These are phyloP conservation scores for Phrixothrix hirtus DNA, from an alignment of 2,888 invertebrate species.

Conservation along the genomic window DNA sequence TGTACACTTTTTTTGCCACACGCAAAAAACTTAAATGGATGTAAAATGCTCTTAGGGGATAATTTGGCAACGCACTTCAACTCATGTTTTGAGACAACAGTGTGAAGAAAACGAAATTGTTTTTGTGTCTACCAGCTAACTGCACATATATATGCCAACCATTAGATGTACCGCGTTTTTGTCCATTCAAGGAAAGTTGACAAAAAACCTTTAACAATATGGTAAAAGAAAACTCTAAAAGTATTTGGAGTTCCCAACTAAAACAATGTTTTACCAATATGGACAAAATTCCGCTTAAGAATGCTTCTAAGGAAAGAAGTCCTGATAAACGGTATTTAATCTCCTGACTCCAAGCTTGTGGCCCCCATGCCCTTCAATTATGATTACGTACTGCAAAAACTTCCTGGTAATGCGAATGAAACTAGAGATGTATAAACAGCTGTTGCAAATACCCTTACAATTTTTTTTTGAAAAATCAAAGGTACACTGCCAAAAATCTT, in stretches of 20 bases:
- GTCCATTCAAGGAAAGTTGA: conserved; percentile 4
- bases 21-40: not conserved
- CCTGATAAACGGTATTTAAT: not conserved
- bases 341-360: not conserved
- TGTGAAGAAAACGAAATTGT: too few species aligned
- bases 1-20: too few species aligned
- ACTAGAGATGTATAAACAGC: conserved; percentile 1
- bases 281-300: conserved; percentile 1
- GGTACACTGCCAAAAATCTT: not conserved
- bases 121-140: too few species aligned
- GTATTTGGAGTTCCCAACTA: not conserved
- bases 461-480: not conserved
- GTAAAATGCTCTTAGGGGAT: conserved; percentile 2
- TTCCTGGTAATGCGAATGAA: not conserved
- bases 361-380: conserved; percentile 4
- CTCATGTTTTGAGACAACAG: too few species aligned
- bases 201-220: conserved; percentile 3
- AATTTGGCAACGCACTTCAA: too few species aligned
- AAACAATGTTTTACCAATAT: conserved; percentile 1
- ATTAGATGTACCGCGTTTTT: not conserved
- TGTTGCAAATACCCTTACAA: conserved; percentile 5
- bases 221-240: not conserved
- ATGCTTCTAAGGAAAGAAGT: conserved; percentile 1
- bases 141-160: not conserved
- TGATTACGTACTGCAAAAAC: conserved; percentile 7